Conservation (phyloP, 2,113 vertebrate genomes). For the Hippocampus barbouri region DNA sequence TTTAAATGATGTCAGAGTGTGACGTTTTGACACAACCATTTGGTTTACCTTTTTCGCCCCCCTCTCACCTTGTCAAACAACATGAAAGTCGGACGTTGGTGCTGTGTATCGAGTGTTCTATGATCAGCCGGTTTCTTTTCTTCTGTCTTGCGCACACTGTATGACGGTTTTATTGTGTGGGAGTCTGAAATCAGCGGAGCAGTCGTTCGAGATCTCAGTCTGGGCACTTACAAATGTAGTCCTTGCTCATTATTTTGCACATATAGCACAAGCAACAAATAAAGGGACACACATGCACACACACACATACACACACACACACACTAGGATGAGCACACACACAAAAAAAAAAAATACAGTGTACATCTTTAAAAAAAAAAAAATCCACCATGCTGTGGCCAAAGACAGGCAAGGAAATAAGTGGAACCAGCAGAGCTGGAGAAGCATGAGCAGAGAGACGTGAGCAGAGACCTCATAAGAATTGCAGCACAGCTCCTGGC, state of each 20-base stretch:
- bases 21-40: too few species aligned
- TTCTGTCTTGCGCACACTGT: not conserved
- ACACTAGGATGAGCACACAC: not conserved
- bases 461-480: conserved; percentile 72
- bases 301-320: too few species aligned
- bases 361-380: not conserved
- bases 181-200: too few species aligned
- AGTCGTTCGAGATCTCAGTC: not conserved
- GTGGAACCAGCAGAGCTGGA: not conserved
- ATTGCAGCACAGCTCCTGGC: conserved; percentile 66
- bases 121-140: not conserved
- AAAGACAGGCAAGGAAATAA: conserved; percentile 16
- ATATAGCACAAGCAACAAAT: not conserved
- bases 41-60: too few species aligned
- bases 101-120: not conserved
- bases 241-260: not conserved
- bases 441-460: not conserved
- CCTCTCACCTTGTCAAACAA: not conserved
- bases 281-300: not conserved
- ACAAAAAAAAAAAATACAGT: not conserved
- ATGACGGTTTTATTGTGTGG: too few species aligned
- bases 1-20: too few species aligned
- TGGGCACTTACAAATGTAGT: not conserved
- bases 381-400: not conserved
- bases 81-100: not conserved